Conservation (phyloP, 2,113 vertebrate genomes). For the Grammomys dolichurus region DNA sequence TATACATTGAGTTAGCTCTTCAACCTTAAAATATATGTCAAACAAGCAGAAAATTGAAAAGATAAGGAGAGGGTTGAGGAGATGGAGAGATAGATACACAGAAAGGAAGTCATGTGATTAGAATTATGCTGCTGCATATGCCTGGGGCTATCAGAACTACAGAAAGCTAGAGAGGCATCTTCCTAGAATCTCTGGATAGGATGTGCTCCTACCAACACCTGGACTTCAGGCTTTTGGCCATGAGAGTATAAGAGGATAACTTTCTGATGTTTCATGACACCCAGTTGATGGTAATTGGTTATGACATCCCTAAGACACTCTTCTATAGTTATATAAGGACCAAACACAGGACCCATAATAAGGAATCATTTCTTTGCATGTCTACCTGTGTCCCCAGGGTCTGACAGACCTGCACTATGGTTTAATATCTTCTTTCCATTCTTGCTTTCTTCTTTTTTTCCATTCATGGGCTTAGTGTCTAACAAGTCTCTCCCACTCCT, state of each 20-base stretch:
- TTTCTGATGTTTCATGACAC: background rate
- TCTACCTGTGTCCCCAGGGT: background rate
- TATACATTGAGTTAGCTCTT: background rate
- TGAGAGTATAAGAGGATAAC: background rate
- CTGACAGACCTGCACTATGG: background rate
- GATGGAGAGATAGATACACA: background rate
- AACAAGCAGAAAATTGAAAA: background rate
- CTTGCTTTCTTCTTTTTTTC: background rate
- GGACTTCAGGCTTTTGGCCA: background rate
- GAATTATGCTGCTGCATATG: too few species aligned
- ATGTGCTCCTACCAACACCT: background rate
- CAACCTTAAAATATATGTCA: background rate
- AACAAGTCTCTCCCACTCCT: background rate
- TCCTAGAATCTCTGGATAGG: background rate
- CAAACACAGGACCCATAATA: rapidly evolving
- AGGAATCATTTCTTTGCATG: background rate
- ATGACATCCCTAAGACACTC: background rate
- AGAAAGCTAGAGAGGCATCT: background rate
- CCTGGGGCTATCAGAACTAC: background rate
- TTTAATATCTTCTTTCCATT: background rate
- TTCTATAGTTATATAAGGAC: background rate
- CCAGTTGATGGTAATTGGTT: background rate
- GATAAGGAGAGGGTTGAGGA: background rate
- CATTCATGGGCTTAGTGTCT: background rate
- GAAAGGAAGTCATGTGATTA: background rate